phyloP scores from a whole-genome alignment of 2,113 vertebrate species.

The Megalops atlanticus region DNA sequence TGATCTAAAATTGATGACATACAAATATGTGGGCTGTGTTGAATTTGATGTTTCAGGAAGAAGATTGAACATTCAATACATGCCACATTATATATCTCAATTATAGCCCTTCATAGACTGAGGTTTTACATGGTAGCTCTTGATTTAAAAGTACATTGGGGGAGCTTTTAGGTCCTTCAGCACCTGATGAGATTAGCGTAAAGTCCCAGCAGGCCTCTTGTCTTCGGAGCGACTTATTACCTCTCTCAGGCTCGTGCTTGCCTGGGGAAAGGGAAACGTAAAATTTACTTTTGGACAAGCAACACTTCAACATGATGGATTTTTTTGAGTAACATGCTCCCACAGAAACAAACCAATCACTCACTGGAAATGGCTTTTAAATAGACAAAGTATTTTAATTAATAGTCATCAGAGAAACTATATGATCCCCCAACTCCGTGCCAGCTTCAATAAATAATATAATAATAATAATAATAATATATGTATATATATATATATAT shows the following conservation, averaged over 20 bases:
- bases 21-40: neutral
- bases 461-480: too few species aligned
- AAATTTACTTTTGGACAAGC: slow-evolving; percentile 48
- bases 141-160: slow-evolving; percentile 55
- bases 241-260: slow-evolving; percentile 45
- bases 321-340: neutral
- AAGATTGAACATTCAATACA: neutral
- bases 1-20: neutral
- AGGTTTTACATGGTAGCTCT: slow-evolving; percentile 53
- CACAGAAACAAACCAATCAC: slow-evolving; percentile 13
- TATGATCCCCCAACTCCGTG: too few species aligned
- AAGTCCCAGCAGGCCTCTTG: slow-evolving; percentile 53
- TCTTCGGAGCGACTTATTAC: slow-evolving; percentile 62
- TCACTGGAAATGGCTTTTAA: slow-evolving; percentile 37
- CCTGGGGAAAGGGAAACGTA: slow-evolving; percentile 44
- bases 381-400: too few species aligned
- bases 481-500: too few species aligned
- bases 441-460: too few species aligned
- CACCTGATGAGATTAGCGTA: slow-evolving; percentile 52
- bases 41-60: neutral
- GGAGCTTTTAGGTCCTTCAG: slow-evolving; percentile 49
- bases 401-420: neutral
- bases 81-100: slow-evolving; percentile 36
- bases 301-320: slow-evolving; percentile 5
- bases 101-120: slow-evolving; percentile 42